Evolutionary conservation across 2,888 invertebrate genomes (phyloP).

Genomic region (Drosophila ustulata): DNA sequence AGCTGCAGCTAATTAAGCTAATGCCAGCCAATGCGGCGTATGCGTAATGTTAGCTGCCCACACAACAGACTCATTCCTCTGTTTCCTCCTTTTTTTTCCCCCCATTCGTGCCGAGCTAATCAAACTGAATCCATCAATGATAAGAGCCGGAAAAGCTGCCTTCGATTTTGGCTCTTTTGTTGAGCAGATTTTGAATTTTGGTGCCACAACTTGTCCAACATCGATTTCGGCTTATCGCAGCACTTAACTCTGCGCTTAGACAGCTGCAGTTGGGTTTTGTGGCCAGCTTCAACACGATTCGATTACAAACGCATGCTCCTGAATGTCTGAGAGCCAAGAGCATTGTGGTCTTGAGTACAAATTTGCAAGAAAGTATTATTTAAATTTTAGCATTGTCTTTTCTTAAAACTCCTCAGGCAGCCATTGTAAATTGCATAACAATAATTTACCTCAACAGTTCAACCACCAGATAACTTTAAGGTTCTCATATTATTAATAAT

Average conservation of each 20-base stretch:
- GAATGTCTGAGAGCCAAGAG: background rate
- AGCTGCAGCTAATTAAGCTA: slow-evolving; percentile 70
- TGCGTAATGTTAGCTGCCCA: slow-evolving; percentile 53
- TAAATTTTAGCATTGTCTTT: background rate
- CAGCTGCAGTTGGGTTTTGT: background rate
- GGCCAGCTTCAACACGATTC: slow-evolving; percentile 1
- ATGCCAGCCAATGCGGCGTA: slow-evolving; percentile 67
- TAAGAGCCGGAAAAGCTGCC: slow-evolving; percentile 3
- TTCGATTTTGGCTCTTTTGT: background rate
- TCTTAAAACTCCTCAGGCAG: background rate
- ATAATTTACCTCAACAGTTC: too few relatives aligned
- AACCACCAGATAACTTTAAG: too few relatives aligned
- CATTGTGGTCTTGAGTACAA: background rate
- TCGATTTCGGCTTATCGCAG: background rate
- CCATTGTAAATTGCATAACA: too few relatives aligned
- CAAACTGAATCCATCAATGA: slow-evolving; percentile 46
- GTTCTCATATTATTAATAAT: too few relatives aligned
- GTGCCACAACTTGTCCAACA: background rate
- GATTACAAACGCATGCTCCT: background rate
- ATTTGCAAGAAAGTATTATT: too few relatives aligned
- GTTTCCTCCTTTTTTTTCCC: background rate
- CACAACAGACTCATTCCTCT: slow-evolving; percentile 9
- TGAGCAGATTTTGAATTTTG: slow-evolving; percentile 13
- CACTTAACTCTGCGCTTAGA: slow-evolving; percentile 3
- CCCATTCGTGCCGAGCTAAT: slow-evolving; percentile 29